Evolutionary conservation across 1,140 invertebrate species (phyloP), one percentile per base, ranked within the genome.

Genomic region (Drosophila miranda): DNA sequence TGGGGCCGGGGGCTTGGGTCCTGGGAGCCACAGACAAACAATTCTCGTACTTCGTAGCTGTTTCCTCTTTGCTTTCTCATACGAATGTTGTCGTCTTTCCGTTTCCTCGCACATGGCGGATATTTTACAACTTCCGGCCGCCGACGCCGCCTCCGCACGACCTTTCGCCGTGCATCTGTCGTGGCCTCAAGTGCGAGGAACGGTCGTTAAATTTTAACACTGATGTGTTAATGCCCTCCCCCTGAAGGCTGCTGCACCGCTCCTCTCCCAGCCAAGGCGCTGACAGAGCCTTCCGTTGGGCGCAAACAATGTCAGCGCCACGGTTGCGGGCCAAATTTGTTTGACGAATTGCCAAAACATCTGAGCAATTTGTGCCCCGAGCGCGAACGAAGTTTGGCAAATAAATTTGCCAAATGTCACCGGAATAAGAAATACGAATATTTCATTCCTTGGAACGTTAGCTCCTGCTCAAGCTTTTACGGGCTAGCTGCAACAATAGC

Each of bases 141-240:
- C 57, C 55, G 9, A 3, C 34, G 34, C 11, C 34, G 11, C 11
- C 34, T 52, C 23, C 14, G 23, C 6, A 42, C 55, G 26, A 46
- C 46, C 28, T 75, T 82, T 78, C 38, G 9, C 42, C 19, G 2
- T 7, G 14, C 34, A 44, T 38, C 16, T 21, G 14, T 13, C 30
- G 7, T 7, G 38, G 5, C 19, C 42, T 19, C 28, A 45, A 44
- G 30, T 48, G 49, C 30, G 46, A 44, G 43, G 51, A 58, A 49
- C 55, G 72, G 59, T 86, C 80, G 81, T 84, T 80, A 84, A 84
- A 84, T 86, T 84, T 84, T 75, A 84, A 84, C 81, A 80, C 80
- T 74, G 76, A 86, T 84, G 80, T 84, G 80, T 86, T 84, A 84
- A 84, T 86, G 81, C 72, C 67, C 56, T 62, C 52, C 42, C 3